Evolutionary conservation across 2,113 vertebrate species (phyloP).

Genomic region (Daboia siamensis): DNA sequence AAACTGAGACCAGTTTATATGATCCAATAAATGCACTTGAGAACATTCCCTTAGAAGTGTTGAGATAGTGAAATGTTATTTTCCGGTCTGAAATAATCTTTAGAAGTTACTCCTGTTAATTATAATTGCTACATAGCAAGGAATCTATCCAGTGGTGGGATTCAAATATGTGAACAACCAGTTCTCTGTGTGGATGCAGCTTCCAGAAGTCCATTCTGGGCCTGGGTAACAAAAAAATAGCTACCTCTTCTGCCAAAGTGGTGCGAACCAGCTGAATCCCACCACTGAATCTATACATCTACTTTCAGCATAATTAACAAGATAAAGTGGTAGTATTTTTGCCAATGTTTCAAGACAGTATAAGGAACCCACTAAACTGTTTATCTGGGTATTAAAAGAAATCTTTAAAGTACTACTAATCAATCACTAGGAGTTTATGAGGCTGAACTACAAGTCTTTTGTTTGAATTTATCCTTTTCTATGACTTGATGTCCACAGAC

Average conservation of each 20-base stretch:
- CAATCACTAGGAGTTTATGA: background rate
- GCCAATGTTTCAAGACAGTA: background rate
- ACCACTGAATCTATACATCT: background rate
- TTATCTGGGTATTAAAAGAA: background rate
- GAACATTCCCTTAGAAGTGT: background rate
- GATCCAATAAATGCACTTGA: background rate
- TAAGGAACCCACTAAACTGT: background rate
- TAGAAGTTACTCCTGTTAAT: background rate
- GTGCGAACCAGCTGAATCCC: too few relatives aligned
- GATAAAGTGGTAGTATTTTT: slow-evolving; percentile 12
- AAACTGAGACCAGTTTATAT: background rate
- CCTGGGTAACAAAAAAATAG: too few relatives aligned
- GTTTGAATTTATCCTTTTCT: background rate
- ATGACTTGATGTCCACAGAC: background rate
- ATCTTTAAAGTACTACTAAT: background rate
- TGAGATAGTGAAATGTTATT: background rate
- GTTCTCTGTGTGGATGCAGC: too few relatives aligned
- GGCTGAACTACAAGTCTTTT: background rate
- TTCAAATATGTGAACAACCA: too few relatives aligned
- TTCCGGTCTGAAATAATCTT: slow-evolving; percentile 1
- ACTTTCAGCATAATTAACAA: background rate
- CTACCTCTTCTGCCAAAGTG: too few relatives aligned
- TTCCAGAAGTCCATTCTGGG: too few relatives aligned
- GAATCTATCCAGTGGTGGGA: background rate
- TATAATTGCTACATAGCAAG: background rate